A percentile compares a stretch with the other conserved stretches of the same genome.
phyloP scores from a whole-genome alignment of 2,888 invertebrate species.

The Zele albiditarsus region DNA sequence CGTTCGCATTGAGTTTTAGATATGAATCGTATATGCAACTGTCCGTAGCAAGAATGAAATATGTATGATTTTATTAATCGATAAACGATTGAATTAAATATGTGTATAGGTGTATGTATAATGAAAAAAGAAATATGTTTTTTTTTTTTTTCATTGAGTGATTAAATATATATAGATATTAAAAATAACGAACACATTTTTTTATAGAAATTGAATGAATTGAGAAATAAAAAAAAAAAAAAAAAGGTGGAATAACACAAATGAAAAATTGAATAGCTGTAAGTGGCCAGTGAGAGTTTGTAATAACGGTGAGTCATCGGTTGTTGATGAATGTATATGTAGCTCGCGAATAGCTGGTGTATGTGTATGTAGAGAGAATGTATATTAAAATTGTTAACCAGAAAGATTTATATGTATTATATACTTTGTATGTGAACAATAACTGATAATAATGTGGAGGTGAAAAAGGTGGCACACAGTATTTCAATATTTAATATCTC shows the following conservation, averaged over 20 bases:
- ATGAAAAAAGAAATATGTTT: background rate
- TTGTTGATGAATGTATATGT: constrained; percentile 39
- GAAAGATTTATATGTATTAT: constrained; percentile 1
- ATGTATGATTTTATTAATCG: background rate
- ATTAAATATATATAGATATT: background rate
- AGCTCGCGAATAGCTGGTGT: constrained; percentile 32
- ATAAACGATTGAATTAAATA: background rate
- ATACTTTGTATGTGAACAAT: background rate
- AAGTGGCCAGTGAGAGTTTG: constrained; percentile 15
- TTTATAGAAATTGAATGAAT: background rate
- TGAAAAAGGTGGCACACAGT: background rate
- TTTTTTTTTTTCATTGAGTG: background rate
- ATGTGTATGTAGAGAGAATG: constrained; percentile 23
- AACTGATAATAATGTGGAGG: background rate
- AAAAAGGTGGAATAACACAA: background rate
- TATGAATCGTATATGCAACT: background rate
- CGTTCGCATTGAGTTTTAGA: background rate
- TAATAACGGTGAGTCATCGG: constrained; percentile 56
- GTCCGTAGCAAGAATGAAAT: background rate
- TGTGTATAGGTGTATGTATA: background rate
- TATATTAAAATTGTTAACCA: constrained; percentile 29
- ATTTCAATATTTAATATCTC: too few species aligned
- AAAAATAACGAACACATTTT: background rate
- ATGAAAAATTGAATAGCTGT: constrained; percentile 1
- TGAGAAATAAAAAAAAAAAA: background rate